Conservation (phyloP, 1,140 invertebrate species). For the Cherax quadricarinatus region DNA sequence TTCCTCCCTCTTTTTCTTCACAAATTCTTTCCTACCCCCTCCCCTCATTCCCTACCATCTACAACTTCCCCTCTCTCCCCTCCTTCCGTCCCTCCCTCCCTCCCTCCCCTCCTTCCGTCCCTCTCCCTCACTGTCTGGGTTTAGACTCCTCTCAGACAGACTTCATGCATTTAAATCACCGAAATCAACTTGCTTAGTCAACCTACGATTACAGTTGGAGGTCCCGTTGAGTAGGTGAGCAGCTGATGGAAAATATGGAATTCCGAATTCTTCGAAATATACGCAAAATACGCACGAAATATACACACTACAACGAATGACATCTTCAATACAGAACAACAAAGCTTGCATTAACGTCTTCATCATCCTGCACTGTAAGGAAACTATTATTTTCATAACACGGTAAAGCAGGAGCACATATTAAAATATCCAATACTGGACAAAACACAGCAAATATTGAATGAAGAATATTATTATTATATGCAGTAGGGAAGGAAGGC, state of each 20-base stretch:
- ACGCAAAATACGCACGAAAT: too few species aligned
- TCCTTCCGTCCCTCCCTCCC: neutral
- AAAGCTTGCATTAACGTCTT: too few species aligned
- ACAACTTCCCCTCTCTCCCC: neutral
- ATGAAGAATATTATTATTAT: too few species aligned
- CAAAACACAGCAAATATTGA: too few species aligned
- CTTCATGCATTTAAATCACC: constrained; percentile 20
- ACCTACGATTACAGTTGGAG: neutral
- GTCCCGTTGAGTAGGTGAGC: neutral
- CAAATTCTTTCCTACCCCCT: neutral
- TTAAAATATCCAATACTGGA: too few species aligned
- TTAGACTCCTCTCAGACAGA: neutral
- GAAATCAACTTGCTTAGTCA: constrained; percentile 10
- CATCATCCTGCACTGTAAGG: too few species aligned
- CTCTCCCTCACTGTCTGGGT: neutral
- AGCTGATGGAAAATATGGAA: neutral
- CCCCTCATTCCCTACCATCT: neutral
- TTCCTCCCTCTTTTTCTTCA: neutral
- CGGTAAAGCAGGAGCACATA: too few species aligned
- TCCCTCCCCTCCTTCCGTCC: neutral
- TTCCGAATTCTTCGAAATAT: too few species aligned
- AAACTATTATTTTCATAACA: too few species aligned
- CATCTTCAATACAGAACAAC: too few species aligned
- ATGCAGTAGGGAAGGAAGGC: neutral
- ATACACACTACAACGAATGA: too few species aligned